Evolutionary conservation across 2,888 invertebrate genomes (phyloP).

Genomic region (Gastracanthus pulcherrimus): DNA sequence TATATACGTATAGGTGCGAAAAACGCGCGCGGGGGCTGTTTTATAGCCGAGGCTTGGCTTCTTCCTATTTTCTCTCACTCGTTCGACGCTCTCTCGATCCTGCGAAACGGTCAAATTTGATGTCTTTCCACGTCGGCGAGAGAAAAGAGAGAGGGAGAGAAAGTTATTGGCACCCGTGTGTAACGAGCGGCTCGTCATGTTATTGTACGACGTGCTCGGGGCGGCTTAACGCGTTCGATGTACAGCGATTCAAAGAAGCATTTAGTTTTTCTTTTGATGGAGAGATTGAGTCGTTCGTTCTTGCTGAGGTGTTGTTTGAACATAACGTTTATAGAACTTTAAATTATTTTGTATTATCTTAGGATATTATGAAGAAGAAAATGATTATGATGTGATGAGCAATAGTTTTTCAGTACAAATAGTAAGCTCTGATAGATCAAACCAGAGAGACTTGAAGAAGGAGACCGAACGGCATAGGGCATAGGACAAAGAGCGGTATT

Average conservation of each 20-base stretch:
- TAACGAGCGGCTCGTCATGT: background rate
- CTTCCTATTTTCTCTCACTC: background rate
- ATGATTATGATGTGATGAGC: too few relatives aligned
- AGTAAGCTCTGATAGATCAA: too few relatives aligned
- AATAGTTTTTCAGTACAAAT: too few relatives aligned
- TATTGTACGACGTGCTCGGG: background rate
- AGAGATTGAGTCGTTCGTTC: background rate
- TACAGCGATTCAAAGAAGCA: background rate
- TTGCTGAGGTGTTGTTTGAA: too few relatives aligned
- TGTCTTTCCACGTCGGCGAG: background rate
- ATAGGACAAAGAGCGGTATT: too few relatives aligned
- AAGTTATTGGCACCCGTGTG: background rate
- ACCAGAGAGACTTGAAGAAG: too few relatives aligned
- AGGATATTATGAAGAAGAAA: too few relatives aligned
- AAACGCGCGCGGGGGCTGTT: slow-evolving; percentile 9
- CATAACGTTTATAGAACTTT: too few relatives aligned
- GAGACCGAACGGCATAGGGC: too few relatives aligned
- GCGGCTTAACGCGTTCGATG: background rate
- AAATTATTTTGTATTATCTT: too few relatives aligned
- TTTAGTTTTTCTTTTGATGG: background rate
- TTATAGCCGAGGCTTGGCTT: slow-evolving; percentile 1
- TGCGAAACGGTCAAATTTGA: slow-evolving; percentile 7
- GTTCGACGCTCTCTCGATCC: too few relatives aligned
- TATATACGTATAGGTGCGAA: background rate
- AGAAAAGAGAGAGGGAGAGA: background rate